phyloP scores from a whole-genome alignment of 2,888 invertebrate species.

The Mellilla xanthometata region DNA sequence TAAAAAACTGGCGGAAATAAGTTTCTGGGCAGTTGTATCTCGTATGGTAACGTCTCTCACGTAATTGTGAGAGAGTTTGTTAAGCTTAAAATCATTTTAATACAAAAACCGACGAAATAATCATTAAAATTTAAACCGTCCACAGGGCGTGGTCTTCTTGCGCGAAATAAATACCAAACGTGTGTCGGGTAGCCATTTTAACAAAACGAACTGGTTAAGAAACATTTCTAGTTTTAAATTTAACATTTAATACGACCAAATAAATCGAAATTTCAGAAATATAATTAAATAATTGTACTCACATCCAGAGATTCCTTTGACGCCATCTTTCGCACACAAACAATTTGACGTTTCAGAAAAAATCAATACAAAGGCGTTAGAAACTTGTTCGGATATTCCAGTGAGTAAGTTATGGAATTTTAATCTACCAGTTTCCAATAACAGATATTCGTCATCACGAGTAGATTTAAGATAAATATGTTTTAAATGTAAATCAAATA shows the following conservation, averaged over 20 bases:
- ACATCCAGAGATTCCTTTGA: slow-evolving; percentile 80
- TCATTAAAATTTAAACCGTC: slow-evolving; percentile 32
- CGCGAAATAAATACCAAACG: slow-evolving; percentile 22
- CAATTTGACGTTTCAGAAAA: slow-evolving; percentile 60
- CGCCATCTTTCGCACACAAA: slow-evolving; percentile 80
- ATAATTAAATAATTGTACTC: slow-evolving; percentile 56
- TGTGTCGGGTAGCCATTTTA: not conserved
- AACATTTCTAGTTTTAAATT: slow-evolving; percentile 11
- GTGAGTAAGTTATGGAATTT: too few species aligned
- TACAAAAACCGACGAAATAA: slow-evolving; percentile 17
- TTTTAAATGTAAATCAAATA: too few species aligned
- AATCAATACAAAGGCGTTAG: slow-evolving; percentile 59
- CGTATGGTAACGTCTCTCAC: too few species aligned
- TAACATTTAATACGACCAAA: slow-evolving; percentile 7
- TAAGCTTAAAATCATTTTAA: too few species aligned
- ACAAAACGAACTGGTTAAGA: slow-evolving; percentile 8
- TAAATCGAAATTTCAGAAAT: slow-evolving; percentile 24
- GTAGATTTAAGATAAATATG: too few species aligned
- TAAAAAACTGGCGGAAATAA: slow-evolving; percentile 19
- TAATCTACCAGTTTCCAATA: too few species aligned
- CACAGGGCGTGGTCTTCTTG: slow-evolving; percentile 56
- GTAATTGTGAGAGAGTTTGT: too few species aligned
- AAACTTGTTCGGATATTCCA: slow-evolving; percentile 44
- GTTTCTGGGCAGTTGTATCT: not conserved
- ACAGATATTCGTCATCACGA: too few species aligned